Conservation (phyloP, 2,888 invertebrate genomes). For the Zaprionus bogoriensis region DNA sequence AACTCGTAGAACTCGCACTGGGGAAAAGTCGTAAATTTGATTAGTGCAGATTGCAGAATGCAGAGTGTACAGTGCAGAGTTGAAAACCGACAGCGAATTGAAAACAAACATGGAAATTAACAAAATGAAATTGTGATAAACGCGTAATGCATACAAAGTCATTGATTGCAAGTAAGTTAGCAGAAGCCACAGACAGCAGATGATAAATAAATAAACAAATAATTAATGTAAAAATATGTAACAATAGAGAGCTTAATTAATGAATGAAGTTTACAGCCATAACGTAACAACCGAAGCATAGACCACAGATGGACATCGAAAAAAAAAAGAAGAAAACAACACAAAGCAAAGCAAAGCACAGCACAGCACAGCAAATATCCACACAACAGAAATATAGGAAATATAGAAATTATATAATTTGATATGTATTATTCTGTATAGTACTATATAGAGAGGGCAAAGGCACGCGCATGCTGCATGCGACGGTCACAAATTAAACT, state of each 20-base stretch:
- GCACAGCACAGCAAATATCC: constrained; percentile 18
- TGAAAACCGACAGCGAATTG: constrained; percentile 36
- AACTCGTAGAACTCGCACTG: constrained; percentile 5
- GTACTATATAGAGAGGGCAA: constrained; percentile 57
- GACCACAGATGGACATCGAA: constrained; percentile 13
- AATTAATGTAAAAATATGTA: constrained; percentile 20
- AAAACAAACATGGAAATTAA: constrained; percentile 48
- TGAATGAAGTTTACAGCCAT: constrained; percentile 45
- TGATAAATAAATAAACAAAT: constrained; percentile 12
- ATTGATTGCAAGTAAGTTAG: constrained; percentile 66
- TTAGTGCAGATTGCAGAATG: not conserved
- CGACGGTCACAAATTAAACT: constrained; percentile 77
- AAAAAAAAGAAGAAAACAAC: too few relatives aligned
- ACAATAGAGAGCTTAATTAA: constrained; percentile 31
- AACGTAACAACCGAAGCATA: constrained; percentile 43
- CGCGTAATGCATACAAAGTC: constrained; percentile 65
- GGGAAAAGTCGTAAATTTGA: constrained; percentile 8
- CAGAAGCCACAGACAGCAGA: constrained; percentile 19
- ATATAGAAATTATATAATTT: constrained; percentile 26
- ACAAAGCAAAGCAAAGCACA: constrained; percentile 25
- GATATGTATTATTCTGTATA: constrained; percentile 43
- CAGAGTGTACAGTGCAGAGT: too few relatives aligned
- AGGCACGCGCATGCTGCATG: constrained; percentile 67
- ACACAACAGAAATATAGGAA: constrained; percentile 38
- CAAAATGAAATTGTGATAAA: constrained; percentile 72